Evolutionary conservation across 2,888 invertebrate species (phyloP), one percentile per base, ranked within the genome.

Genomic region (Megastigmus dorsalis): DNA sequence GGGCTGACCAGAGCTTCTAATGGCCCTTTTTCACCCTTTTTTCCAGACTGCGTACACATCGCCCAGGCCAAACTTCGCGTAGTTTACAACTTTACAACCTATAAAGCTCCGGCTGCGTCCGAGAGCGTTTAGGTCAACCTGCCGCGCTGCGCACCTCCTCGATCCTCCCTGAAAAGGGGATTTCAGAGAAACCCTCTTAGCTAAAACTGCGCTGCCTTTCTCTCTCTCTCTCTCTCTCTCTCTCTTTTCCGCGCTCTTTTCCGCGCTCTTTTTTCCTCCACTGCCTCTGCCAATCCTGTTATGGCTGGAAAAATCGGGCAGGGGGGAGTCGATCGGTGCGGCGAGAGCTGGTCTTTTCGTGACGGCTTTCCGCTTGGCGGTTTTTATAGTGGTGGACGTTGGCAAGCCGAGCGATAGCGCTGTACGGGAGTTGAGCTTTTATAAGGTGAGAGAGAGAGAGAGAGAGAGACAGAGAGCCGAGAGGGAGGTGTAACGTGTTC

Each of bases 61-160:
- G 18, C 26, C 43, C 23, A 7, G 30, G 30, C 43, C 23, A 7
- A 43, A 41, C 23, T n/a, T 52, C n/a, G 20, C 30, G 55, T 28
- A 26, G 81, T 82, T 83, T 82, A 82, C 82, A 82, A 80, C 80
- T 83, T 84, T 83, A 83, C 82, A 82, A 82, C 80, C 81, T 79
- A 83, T 83, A 83, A 84, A 84, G 79, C 77, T 50, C 1, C 30
- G 15, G 10, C 10, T 41, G 6, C 28, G 10, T 33, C 38, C 43
- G 9, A 15, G 4, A 33, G 18, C 68, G 59, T 60, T 62, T 70
- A 62, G 54, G 54, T 62, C 43, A 43, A 59, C 59, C 23, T 26
- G 38, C 43, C 30, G n/a, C 45, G 3, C n/a, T n/a, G n/a, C n/a
- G n/a, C n/a, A n/a, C n/a, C 15, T 23, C n/a, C 26, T 41, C 26